phyloP scores from a whole-genome alignment of 2,888 invertebrate genomes.

The Endomychus coccineus region DNA sequence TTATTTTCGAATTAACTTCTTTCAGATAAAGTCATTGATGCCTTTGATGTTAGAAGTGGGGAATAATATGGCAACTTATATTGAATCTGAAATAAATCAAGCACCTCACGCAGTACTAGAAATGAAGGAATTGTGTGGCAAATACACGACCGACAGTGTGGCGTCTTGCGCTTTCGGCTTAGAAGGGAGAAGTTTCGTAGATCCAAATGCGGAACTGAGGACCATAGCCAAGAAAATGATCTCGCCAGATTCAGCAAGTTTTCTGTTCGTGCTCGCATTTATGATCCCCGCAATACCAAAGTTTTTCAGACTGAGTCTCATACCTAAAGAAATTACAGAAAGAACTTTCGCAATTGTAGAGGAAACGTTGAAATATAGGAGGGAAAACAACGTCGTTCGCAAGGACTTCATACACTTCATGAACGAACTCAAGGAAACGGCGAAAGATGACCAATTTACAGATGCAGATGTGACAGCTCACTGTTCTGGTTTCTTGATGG shows the following conservation, averaged over 20 bases:
- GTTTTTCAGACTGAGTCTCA: constrained; percentile 17
- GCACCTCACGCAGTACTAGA: too few relatives aligned
- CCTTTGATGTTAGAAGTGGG: constrained; percentile 43
- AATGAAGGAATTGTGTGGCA: constrained; percentile 36
- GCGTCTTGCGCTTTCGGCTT: constrained; percentile 40
- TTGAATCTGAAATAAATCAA: constrained; percentile 23
- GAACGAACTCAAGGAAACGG: constrained; percentile 30
- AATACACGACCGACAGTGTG: constrained; percentile 40
- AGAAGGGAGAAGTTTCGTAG: constrained; percentile 35
- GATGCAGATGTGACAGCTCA: constrained; percentile 37
- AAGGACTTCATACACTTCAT: constrained; percentile 44
- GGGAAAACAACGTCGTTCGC: constrained; percentile 37
- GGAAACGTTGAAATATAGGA: constrained; percentile 37
- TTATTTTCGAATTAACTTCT: too few relatives aligned
- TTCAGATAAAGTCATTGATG: constrained; percentile 42
- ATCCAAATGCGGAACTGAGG: constrained; percentile 25
- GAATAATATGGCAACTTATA: constrained; percentile 30
- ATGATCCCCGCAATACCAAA: background rate
- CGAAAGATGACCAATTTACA: constrained; percentile 14
- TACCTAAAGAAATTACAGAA: constrained; percentile 24
- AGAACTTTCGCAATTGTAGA: constrained; percentile 36
- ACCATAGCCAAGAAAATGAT: constrained; percentile 32
- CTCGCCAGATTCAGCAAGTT: constrained; percentile 20
- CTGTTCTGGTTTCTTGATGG: constrained; percentile 42
- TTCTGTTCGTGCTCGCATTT: constrained; percentile 7